phyloP scores from a whole-genome alignment of 2,888 invertebrate species.

The Parelbella ahira region DNA sequence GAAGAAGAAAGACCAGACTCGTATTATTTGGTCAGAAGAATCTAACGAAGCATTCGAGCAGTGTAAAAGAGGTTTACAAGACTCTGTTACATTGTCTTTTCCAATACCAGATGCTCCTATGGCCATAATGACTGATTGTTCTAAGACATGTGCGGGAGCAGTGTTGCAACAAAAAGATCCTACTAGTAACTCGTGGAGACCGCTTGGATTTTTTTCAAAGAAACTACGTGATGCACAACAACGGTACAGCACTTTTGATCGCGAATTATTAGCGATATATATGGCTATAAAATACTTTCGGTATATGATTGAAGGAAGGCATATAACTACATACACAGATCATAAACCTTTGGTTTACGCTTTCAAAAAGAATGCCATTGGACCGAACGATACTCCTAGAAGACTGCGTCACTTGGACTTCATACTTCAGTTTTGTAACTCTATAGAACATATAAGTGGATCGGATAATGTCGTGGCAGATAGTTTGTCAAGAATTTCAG shows the following conservation, averaged over 20 bases:
- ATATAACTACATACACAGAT: slow-evolving; percentile 28
- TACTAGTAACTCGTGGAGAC: slow-evolving; percentile 9
- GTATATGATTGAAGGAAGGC: slow-evolving; percentile 18
- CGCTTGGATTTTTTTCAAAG: slow-evolving; percentile 21
- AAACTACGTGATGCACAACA: slow-evolving; percentile 15
- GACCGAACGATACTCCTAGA: slow-evolving; percentile 15
- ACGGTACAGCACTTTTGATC: slow-evolving; percentile 13
- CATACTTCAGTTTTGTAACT: slow-evolving; percentile 12
- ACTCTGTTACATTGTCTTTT: slow-evolving; percentile 12
- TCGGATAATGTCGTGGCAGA: slow-evolving; percentile 13
- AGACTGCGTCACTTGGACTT: slow-evolving; percentile 19
- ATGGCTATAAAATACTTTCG: slow-evolving; percentile 20
- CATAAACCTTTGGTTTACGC: slow-evolving; percentile 32
- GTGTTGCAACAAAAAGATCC: slow-evolving; percentile 18
- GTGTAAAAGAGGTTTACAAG: slow-evolving; percentile 16
- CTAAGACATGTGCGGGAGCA: slow-evolving; percentile 12
- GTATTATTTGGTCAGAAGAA: slow-evolving; percentile 20
- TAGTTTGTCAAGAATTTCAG: slow-evolving; percentile 16
- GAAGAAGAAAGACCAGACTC: slow-evolving; percentile 7
- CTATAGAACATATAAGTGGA: slow-evolving; percentile 15
- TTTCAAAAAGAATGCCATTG: slow-evolving; percentile 18
- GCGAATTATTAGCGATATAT: slow-evolving; percentile 21
- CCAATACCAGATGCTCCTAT: slow-evolving; percentile 8
- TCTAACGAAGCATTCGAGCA: slow-evolving; percentile 12
- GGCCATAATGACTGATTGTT: slow-evolving; percentile 14